Base-by-base conservation (phyloP, 1,140 invertebrate genomes). In the Solen grandis region DNA sequence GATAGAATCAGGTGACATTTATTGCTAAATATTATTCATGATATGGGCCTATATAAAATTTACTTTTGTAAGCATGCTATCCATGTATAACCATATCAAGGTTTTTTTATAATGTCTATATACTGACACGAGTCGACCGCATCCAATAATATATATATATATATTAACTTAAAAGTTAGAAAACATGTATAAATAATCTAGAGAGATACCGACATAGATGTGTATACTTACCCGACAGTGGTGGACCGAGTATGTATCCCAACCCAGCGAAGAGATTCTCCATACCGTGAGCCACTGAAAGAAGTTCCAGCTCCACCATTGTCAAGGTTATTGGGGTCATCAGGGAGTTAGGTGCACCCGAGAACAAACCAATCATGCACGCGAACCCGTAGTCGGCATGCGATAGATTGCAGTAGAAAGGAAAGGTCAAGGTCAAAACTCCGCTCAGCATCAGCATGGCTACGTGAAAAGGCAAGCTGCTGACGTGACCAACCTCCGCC, bases 191-290 rank as follows among this genome's bases (percentile, higher is more conserved):
- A n/a, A n/a, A n/a, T n/a, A n/a, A n/a, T n/a, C n/a, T n/a, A n/a
- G n/a, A n/a, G n/a, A n/a, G n/a, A n/a, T n/a, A n/a, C n/a, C n/a
- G n/a, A n/a, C n/a, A n/a, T n/a, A n/a, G n/a, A n/a, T n/a, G n/a
- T n/a, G n/a, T n/a, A n/a, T n/a, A n/a, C n/a, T 69, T 63, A 83
- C 84, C 76, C 54, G 84, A 69, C 31, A 83, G 31, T 2, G 84
- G 84, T 27, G 84, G 84, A 31, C 84, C 84, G 2, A 74, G 59
- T 5, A 85, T 19, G 22, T 70, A 63, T 0, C 84, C 84, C 50
- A 85, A 41, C 0, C 84, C 84, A 41, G 76, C 50, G 22, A 69
- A 62, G 41, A 83, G 57, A 36, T 41, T 57, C 8, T 76, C 52
- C 5, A 83, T 60, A 10, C 84, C 84, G 46, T 75, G 72, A 8